These are phyloP conservation scores for Trachelipus rathkii DNA, from an alignment of 1,140 invertebrate species.

Conservation along the genomic window DNA sequence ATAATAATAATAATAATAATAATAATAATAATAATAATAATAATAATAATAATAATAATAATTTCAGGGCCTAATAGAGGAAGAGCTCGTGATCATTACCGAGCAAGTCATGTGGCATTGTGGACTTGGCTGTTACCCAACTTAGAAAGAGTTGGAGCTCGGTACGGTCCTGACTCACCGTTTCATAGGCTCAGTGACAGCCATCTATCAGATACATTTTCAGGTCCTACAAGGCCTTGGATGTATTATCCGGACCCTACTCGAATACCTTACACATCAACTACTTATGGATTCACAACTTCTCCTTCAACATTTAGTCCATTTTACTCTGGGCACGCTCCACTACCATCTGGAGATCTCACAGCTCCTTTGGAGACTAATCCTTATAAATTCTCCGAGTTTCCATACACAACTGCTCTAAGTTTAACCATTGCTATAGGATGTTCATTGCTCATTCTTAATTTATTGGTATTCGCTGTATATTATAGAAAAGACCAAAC, in stretches of 20 bases:
- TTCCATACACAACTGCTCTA: conserved; percentile 75
- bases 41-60: not conserved
- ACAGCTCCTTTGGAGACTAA: not conserved
- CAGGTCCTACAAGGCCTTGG: conserved; percentile 39
- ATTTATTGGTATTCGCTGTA: conserved; percentile 89
- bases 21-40: not conserved
- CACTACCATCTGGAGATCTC: conserved; percentile 11
- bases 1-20: conserved; percentile 5
- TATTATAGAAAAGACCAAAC: conserved; percentile 60
- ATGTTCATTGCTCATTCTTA: conserved; percentile 79
- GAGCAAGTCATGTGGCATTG: conserved; percentile 55
- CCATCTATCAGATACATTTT: conserved; percentile 45
- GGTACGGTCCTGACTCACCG: conserved; percentile 39
- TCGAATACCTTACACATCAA: conserved; percentile 14
- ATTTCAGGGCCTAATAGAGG: conserved; percentile 28
- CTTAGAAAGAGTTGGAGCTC: conserved; percentile 47
- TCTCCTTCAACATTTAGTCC: conserved; percentile 21
- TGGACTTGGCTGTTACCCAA: conserved; percentile 59
- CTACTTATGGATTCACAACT: not conserved
- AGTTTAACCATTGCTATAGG: conserved; percentile 91
- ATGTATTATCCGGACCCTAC: conserved; percentile 36
- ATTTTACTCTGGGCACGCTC: conserved; percentile 24
- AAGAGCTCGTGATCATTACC: conserved; percentile 54
- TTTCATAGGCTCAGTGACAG: conserved; percentile 45
- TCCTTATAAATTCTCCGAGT: conserved; percentile 5